These are phyloP conservation scores for Bujurquina vittata DNA, from an alignment of 2,113 vertebrate genomes.

Conservation along the genomic window DNA sequence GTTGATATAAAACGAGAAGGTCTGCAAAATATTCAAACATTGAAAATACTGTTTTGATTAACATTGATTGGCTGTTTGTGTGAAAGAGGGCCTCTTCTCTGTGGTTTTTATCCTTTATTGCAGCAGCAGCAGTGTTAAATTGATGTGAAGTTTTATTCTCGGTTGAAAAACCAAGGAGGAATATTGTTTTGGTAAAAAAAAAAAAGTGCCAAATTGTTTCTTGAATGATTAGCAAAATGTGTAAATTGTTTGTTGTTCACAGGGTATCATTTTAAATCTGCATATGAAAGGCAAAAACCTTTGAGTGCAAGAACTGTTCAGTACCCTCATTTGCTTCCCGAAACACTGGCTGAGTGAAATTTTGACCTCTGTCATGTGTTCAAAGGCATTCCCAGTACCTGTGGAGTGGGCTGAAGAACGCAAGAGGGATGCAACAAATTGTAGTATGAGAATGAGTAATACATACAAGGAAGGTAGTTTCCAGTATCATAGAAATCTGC, in stretches of 20 bases:
- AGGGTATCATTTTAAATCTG: constrained; percentile 64
- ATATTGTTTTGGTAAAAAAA: constrained; percentile 64
- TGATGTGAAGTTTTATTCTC: constrained; percentile 68
- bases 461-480: constrained; percentile 17
- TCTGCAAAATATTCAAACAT: constrained; percentile 68
- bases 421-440: constrained; percentile 2
- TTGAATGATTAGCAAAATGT: constrained; percentile 60
- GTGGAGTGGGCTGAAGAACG: background rate
- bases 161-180: constrained; percentile 47
- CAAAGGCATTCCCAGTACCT: constrained; percentile 22
- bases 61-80: constrained; percentile 43
- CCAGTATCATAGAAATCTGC: constrained; percentile 17
- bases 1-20: constrained; percentile 56
- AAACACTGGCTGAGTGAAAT: constrained; percentile 22
- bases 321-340: constrained; percentile 32
- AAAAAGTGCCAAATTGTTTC: constrained; percentile 47
- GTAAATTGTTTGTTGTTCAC: constrained; percentile 43
- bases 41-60: constrained; percentile 68
- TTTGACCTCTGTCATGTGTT: constrained; percentile 32
- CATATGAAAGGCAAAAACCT: constrained; percentile 62
- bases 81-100: constrained; percentile 33
- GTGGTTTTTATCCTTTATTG: constrained; percentile 31
- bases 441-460: constrained; percentile 27
- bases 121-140: constrained; percentile 49
- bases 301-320: constrained; percentile 30